Evolutionary conservation across 2,113 vertebrate genomes (phyloP).

Genomic region (Microcebus jonahi): DNA sequence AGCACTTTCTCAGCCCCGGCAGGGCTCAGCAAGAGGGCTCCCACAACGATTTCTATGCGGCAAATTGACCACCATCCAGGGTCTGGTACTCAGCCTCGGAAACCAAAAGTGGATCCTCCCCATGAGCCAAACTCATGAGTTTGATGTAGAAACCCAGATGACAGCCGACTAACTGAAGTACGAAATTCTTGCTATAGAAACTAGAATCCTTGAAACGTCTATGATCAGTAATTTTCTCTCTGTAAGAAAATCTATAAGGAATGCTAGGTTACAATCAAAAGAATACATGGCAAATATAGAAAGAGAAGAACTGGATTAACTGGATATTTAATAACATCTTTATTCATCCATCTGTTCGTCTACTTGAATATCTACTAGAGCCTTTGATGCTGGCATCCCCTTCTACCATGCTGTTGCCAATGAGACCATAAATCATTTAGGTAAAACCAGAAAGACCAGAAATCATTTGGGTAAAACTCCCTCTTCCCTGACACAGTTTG

Average conservation of each 20-base stretch:
- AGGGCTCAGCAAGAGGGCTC: background rate
- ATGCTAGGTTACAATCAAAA: slow-evolving; percentile 3
- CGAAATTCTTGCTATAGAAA: background rate
- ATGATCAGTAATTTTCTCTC: background rate
- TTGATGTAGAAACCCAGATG: background rate
- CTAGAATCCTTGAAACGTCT: background rate
- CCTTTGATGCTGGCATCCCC: background rate
- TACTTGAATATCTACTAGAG: slow-evolving; percentile 5
- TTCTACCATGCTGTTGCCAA: background rate
- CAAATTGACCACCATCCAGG: background rate
- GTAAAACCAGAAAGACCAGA: background rate
- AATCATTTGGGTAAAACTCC: background rate
- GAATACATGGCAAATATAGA: background rate
- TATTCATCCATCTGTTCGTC: slow-evolving; percentile 20
- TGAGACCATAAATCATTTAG: background rate
- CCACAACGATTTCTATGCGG: background rate
- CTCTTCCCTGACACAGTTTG: background rate
- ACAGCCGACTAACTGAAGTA: background rate
- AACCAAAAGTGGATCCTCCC: background rate
- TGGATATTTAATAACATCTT: slow-evolving; percentile 18
- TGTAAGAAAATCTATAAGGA: background rate
- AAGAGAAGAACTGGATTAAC: background rate
- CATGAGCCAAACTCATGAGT: background rate
- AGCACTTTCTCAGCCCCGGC: background rate
- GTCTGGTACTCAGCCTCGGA: background rate